Percentiles rank a stretch among this genome's conserved stretches.
Evolutionary conservation across 2,888 invertebrate species (phyloP).

Genomic region (Parnassius apollo): DNA sequence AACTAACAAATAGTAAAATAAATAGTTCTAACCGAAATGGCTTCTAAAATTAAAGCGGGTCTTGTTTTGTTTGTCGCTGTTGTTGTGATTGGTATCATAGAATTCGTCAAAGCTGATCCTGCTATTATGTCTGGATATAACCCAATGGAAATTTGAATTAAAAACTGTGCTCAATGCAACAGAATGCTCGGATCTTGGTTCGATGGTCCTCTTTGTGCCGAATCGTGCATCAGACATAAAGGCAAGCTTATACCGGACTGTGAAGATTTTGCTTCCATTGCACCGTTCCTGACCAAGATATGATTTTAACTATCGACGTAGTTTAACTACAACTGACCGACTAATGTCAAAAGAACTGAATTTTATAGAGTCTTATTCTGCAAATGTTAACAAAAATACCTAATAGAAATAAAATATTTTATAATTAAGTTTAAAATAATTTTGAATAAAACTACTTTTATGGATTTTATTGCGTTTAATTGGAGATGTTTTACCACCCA

Average conservation of each 20-base stretch:
- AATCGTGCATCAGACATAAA: slow-evolving; percentile 89
- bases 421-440: too few relatives aligned
- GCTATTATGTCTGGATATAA: slow-evolving; percentile 58
- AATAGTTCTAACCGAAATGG: not conserved
- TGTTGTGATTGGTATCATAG: not conserved
- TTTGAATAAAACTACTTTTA: too few relatives aligned
- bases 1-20: too few relatives aligned
- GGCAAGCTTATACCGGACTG: slow-evolving; percentile 92
- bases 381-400: too few relatives aligned
- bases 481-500: too few relatives aligned
- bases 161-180: slow-evolving; percentile 93
- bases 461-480: too few relatives aligned
- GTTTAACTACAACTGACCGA: not conserved
- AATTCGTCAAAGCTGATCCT: slow-evolving; percentile 4
- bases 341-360: too few relatives aligned
- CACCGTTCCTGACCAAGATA: slow-evolving; percentile 83
- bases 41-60: not conserved
- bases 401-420: too few relatives aligned
- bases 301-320: slow-evolving; percentile 27
- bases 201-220: slow-evolving; percentile 91
- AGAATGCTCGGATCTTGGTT: slow-evolving; percentile 92
- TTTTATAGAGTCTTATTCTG: too few relatives aligned
- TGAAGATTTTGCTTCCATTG: slow-evolving; percentile 89
- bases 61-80: not conserved
- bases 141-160: slow-evolving; percentile 85